Base-by-base conservation (phyloP, 2,888 invertebrate species). In the Piscicola geometra region DNA sequence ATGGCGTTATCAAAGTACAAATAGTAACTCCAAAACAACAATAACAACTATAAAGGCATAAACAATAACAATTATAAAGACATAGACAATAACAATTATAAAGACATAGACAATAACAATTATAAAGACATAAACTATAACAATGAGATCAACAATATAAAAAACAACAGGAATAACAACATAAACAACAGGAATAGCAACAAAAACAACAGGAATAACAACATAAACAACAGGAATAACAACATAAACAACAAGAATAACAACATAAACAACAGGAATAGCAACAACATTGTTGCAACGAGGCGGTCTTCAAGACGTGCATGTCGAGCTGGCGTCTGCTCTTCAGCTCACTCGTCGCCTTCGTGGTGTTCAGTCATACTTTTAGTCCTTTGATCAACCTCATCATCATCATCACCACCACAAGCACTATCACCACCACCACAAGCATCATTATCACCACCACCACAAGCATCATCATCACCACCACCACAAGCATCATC, bases 361-460 rank as follows among this genome's bases (percentile, higher is more conserved):
- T 9, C n/a, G 60, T 56, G 60, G 41, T 41, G 36, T 70, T 30
- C 36, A 70, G 28, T 72, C 67, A 0, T 75, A 64, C 50, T 52
- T 71, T 28, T 78, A 77, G 78, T 76, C 76, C 75, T 78, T 67
- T 52, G 76, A n/a, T n/a, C n/a, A n/a, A n/a, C n/a, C n/a, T n/a
- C n/a, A n/a, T n/a, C n/a, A n/a, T n/a, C n/a, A n/a, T n/a, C n/a
- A n/a, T n/a, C n/a, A n/a, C n/a, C n/a, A n/a, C n/a, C n/a, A n/a
- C n/a, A n/a, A n/a, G n/a, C n/a, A n/a, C n/a, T n/a, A n/a, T n/a
- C n/a, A n/a, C n/a, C n/a, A n/a, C n/a, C n/a, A n/a, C n/a, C n/a
- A n/a, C n/a, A n/a, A n/a, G n/a, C n/a, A n/a, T n/a, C n/a, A n/a
- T n/a, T n/a, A n/a, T n/a, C n/a, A n/a, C n/a, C n/a, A n/a, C n/a